phyloP scores from a whole-genome alignment of 2,888 invertebrate genomes.

The Teleogryllus oceanicus region DNA sequence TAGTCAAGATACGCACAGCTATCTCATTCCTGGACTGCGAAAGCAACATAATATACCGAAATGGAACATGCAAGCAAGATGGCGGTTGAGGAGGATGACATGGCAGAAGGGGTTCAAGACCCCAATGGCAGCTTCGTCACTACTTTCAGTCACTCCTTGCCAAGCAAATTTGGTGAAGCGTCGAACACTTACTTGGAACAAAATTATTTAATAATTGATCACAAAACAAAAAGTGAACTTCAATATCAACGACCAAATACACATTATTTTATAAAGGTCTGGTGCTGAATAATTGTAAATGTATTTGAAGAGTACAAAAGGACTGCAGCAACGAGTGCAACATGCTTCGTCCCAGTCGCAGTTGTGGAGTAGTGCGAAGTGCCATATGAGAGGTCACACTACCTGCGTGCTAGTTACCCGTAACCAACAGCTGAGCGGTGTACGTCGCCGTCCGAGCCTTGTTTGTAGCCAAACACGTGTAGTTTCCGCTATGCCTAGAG shows the following conservation, averaged over 20 bases:
- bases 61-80: conserved; percentile 32
- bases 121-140: conserved; percentile 2
- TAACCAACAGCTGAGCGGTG: conserved; percentile 61
- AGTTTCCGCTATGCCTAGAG: conserved; percentile 54
- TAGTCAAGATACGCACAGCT: conserved; percentile 36
- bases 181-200: too few relatives aligned
- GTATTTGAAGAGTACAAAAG: not conserved
- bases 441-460: conserved; percentile 54
- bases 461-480: conserved; percentile 57
- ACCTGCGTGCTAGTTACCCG: conserved; percentile 55
- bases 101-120: conserved; percentile 21
- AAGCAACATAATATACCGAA: conserved; percentile 34
- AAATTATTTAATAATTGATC: too few relatives aligned
- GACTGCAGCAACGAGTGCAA: not conserved
- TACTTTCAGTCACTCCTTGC: not conserved
- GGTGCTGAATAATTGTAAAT: too few relatives aligned
- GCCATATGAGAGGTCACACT: conserved; percentile 18
- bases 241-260: too few relatives aligned
- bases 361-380: not conserved
- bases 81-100: conserved; percentile 1
- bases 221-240: too few relatives aligned
- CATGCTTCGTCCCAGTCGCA: conserved; percentile 1
- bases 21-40: conserved; percentile 36
- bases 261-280: too few relatives aligned
- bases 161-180: not conserved